These are phyloP conservation scores for Mesochorus sp. DNA, from an alignment of 2,888 invertebrate genomes.

Conservation along the genomic window DNA sequence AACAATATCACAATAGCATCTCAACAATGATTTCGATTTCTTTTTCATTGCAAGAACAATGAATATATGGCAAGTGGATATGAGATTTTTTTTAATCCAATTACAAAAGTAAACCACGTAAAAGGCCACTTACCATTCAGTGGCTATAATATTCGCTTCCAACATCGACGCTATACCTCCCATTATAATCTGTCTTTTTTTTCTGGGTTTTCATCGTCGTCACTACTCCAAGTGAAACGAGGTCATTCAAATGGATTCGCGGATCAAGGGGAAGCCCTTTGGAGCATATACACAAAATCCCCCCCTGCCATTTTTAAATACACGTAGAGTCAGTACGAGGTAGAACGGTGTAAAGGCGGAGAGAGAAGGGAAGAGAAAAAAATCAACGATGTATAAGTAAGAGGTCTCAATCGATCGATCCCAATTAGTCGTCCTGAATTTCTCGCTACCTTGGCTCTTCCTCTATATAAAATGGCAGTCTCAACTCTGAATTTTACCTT, in stretches of 20 bases:
- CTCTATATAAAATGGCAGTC: constrained; percentile 17
- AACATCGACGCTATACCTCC: neutral
- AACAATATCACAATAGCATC: too few relatives aligned
- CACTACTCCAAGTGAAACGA: constrained; percentile 14
- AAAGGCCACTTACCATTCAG: neutral
- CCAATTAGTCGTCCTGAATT: constrained; percentile 59
- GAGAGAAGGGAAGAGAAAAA: neutral
- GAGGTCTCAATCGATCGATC: constrained; percentile 46
- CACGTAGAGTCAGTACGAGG: too few relatives aligned
- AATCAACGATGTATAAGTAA: constrained; percentile 23
- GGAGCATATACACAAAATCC: constrained; percentile 39
- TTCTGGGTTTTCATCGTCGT: neutral
- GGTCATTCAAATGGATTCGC: constrained; percentile 43
- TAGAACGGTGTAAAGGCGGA: neutral
- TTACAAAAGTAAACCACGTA: constrained; percentile 8
- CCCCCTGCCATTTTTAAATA: constrained; percentile 60
- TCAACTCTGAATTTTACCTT: constrained; percentile 14
- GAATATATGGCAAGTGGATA: neutral
- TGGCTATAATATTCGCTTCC: neutral
- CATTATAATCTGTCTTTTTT: neutral
- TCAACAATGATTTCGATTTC: neutral
- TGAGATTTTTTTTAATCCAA: constrained; percentile 18
- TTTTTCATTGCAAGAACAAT: neutral
- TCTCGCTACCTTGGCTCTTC: constrained; percentile 9
- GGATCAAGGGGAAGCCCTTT: constrained; percentile 53